Base-by-base conservation (phyloP, 2,888 invertebrate species). In the Alsophila aescularia region DNA sequence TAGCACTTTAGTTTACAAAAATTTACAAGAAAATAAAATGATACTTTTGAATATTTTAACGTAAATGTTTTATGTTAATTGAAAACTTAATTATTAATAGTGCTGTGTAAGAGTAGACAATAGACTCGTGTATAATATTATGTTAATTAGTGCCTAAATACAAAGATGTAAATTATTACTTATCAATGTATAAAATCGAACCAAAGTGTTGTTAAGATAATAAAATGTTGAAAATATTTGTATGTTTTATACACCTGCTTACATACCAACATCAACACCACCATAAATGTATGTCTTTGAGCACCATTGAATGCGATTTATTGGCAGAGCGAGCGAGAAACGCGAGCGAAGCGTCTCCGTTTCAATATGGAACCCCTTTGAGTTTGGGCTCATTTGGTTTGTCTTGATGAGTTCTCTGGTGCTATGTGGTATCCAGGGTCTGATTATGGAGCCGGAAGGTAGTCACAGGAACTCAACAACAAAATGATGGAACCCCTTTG, bases 191-290 rank as follows among this genome's bases (percentile, higher is more conserved):
- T 80, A 77, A 78, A 79, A 82, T 77, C 81, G 83, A 87, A 87
- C 89, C 89, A 89, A 89, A 89, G 89, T 85, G 84, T 81, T 85
- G 79, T 81, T 81, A 82, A 74, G 72, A 77, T 75, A 70, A 83
- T 72, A 75, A 73, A 47, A 47, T 37, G 37, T 47, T 36, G 10
- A 36, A 55, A 41, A 35, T 18, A 35, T 39, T 21, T 59, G 57
- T 41, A 44, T 41, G 6, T 36, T 0, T 21, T 42, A 39, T 58
- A 35, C 5, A 13, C 14, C 14, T 34, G 2, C 2, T 7, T 27
- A 18, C 18, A 18, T 18, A 18, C 18, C 18, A 4, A 18, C 5
- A 18, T 5, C 18, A 4, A 18, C 3, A 18, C 18, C 18, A n/a
- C n/a, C n/a, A n/a, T n/a, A n/a, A n/a, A n/a, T n/a, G n/a, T n/a